A percentile compares a stretch with the other conserved stretches of the same genome.
phyloP scores from a whole-genome alignment of 2,113 vertebrate species.

The Pangasianodon gigas region DNA sequence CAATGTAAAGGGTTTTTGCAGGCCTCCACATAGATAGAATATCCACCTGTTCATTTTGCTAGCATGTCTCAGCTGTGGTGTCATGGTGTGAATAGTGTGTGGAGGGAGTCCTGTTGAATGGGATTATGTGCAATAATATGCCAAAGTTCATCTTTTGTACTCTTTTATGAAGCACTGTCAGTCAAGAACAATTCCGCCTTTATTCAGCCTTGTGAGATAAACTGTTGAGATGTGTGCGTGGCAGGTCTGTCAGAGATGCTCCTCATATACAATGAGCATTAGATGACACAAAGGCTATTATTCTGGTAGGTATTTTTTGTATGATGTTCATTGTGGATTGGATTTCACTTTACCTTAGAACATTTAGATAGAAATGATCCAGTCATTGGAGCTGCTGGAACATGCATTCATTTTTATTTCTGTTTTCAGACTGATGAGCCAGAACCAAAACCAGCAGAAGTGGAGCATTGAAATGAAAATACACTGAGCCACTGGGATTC shows the following conservation, averaged over 20 bases:
- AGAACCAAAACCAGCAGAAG: neutral
- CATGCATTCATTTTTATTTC: neutral
- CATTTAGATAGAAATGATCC: neutral
- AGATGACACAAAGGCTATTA: slow-evolving; percentile 42
- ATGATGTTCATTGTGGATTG: slow-evolving; percentile 36
- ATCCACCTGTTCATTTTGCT: slow-evolving; percentile 51
- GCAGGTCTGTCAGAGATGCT: slow-evolving; percentile 36
- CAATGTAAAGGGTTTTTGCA: neutral
- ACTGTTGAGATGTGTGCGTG: slow-evolving; percentile 32
- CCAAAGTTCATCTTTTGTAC: slow-evolving; percentile 55
- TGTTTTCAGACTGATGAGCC: neutral
- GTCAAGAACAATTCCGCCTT: slow-evolving; percentile 48
- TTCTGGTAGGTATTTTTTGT: slow-evolving; percentile 31
- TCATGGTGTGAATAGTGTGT: slow-evolving; percentile 44
- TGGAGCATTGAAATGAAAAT: neutral
- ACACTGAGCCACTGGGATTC: neutral
- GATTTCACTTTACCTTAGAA: slow-evolving; percentile 20
- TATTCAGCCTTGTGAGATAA: slow-evolving; percentile 48
- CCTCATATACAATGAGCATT: slow-evolving; percentile 42
- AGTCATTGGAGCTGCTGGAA: neutral
- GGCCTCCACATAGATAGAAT: slow-evolving; percentile 24
- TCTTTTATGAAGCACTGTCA: slow-evolving; percentile 51
- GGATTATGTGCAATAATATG: slow-evolving; percentile 56
- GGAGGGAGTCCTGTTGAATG: slow-evolving; percentile 42
- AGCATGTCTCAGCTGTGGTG: slow-evolving; percentile 43